phyloP scores from a whole-genome alignment of 2,888 invertebrate genomes.

The Parochlus steinenii region DNA sequence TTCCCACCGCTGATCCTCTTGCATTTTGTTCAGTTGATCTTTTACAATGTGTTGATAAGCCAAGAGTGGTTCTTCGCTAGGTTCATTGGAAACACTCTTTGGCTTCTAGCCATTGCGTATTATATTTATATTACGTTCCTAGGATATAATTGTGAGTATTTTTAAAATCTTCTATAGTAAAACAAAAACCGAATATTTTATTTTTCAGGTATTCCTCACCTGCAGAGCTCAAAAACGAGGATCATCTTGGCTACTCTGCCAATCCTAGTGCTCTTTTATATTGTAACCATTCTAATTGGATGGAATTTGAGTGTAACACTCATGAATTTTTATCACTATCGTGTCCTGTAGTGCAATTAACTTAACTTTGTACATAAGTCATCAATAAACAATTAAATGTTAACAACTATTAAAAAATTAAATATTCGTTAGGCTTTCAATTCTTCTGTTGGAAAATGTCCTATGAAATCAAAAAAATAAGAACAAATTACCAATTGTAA shows the following conservation, averaged over 20 bases:
- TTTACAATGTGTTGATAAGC: slow-evolving; percentile 66
- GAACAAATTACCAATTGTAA: too few relatives aligned
- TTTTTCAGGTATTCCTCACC: slow-evolving; percentile 63
- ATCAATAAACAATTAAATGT: too few relatives aligned
- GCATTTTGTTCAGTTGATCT: slow-evolving; percentile 80
- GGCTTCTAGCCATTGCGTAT: slow-evolving; percentile 79
- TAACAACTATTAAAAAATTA: too few relatives aligned
- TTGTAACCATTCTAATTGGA: slow-evolving; percentile 56
- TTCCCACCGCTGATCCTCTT: slow-evolving; percentile 90
- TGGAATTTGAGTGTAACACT: slow-evolving; percentile 73
- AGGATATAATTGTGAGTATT: slow-evolving; percentile 77
- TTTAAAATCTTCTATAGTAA: slow-evolving; percentile 1
- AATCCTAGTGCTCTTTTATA: slow-evolving; percentile 54
- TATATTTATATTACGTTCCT: slow-evolving; percentile 95
- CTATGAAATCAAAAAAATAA: too few relatives aligned
- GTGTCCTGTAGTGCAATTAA: slow-evolving; percentile 60
- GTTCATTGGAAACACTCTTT: slow-evolving; percentile 81
- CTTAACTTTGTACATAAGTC: too few relatives aligned
- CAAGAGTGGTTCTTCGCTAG: slow-evolving; percentile 62
- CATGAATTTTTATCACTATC: slow-evolving; percentile 67
- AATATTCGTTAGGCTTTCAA: too few relatives aligned
- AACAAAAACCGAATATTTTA: slow-evolving; percentile 13
- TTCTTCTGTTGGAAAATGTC: too few relatives aligned
- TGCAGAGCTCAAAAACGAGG: slow-evolving; percentile 57
- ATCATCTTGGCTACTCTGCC: slow-evolving; percentile 73